Evolutionary conservation across 2,797 vertebrate species (phyloP).

Genomic region (Bradypus variegatus): DNA sequence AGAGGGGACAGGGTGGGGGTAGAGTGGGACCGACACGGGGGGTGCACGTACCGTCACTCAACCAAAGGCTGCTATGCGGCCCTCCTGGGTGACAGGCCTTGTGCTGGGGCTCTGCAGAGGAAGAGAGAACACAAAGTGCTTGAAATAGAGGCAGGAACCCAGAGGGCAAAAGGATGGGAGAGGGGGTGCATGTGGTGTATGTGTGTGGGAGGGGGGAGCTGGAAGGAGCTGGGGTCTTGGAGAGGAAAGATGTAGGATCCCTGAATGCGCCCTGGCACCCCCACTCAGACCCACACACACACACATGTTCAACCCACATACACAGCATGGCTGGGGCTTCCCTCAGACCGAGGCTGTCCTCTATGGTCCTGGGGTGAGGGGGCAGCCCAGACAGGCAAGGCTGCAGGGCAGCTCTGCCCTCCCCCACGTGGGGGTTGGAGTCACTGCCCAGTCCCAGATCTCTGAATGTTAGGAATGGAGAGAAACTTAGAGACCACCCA

Average conservation of each 20-base stretch:
- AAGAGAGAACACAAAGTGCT: not conserved
- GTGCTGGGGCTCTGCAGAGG: not conserved
- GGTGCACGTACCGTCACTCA: not conserved
- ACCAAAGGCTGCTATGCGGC: rapidly evolving
- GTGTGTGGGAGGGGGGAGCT: not conserved
- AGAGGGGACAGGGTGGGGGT: not conserved
- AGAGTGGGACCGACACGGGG: not conserved
- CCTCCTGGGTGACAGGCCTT: not conserved
- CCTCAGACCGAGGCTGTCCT: not conserved
- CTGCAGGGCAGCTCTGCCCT: not conserved
- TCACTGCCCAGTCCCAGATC: not conserved
- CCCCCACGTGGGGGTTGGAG: not conserved
- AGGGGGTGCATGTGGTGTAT: no score
- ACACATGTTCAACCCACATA: not conserved
- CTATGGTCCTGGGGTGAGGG: not conserved
- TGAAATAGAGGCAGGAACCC: not conserved
- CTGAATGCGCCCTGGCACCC: not conserved
- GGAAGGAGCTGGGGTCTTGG: not conserved
- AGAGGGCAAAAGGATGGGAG: not conserved
- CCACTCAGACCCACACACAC: not conserved
- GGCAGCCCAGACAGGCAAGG: not conserved
- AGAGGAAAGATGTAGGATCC: not conserved
- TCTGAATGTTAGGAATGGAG: not conserved
- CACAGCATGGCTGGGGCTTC: rapidly evolving
- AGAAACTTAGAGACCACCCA: not conserved